Evolutionary conservation across 2,113 vertebrate genomes (phyloP).

Genomic region (Mesitornis unicolor): DNA sequence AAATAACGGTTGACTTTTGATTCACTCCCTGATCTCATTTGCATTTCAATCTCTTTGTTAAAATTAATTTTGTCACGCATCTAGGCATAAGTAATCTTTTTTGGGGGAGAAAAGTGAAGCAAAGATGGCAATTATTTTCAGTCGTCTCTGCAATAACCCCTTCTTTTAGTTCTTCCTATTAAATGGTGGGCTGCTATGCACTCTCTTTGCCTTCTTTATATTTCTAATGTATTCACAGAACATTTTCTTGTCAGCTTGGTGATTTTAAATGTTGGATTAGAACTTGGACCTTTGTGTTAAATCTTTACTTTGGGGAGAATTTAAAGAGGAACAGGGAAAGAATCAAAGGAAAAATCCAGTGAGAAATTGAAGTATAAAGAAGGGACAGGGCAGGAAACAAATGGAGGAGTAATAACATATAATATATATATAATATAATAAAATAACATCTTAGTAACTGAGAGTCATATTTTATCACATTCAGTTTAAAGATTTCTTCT

Average conservation of each 20-base stretch:
- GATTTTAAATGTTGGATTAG: not conserved
- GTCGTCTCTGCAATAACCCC: not conserved
- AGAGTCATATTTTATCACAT: not conserved
- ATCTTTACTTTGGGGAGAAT: not conserved
- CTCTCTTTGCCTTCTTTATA: not conserved
- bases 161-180: not conserved
- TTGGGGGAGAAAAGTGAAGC: not conserved
- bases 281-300: not conserved
- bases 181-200: not conserved
- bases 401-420: no score
- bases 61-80: slow-evolving; percentile 36
- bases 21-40: slow-evolving; percentile 10
- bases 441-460: not conserved
- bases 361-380: not conserved
- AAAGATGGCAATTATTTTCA: slow-evolving; percentile 17
- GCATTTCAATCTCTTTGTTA: slow-evolving; percentile 26
- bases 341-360: not conserved
- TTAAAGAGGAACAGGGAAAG: not conserved
- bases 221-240: not conserved
- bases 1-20: not conserved
- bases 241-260: not conserved
- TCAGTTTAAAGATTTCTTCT: not conserved
- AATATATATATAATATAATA: no score
- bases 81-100: slow-evolving; percentile 23
- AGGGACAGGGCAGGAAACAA: not conserved